These are phyloP conservation scores for Lasioglossum leucozonium DNA, from an alignment of 2,888 invertebrate genomes.

Conservation along the genomic window DNA sequence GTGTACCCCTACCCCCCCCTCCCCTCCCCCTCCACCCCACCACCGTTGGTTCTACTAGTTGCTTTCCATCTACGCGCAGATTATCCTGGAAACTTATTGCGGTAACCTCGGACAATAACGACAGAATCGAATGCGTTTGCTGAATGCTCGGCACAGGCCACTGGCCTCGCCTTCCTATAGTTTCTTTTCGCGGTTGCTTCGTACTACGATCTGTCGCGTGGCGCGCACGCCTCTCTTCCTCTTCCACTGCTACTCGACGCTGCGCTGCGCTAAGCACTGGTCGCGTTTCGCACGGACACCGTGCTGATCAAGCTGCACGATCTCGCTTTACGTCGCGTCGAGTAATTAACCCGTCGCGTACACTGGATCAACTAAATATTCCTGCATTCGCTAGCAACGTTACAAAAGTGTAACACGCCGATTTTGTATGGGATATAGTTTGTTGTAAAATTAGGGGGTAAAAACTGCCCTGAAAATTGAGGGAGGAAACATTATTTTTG, in stretches of 20 bases:
- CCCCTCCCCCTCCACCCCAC: too few relatives aligned
- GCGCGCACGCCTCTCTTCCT: neutral
- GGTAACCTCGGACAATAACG: slow-evolving; percentile 81
- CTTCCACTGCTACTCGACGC: neutral
- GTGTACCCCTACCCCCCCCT: slow-evolving; percentile 60
- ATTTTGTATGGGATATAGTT: too few relatives aligned
- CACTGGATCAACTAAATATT: neutral
- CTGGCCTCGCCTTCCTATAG: slow-evolving; percentile 52
- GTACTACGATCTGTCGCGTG: slow-evolving; percentile 44
- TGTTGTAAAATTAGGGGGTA: too few relatives aligned
- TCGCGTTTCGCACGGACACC: neutral
- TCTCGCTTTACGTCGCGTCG: neutral
- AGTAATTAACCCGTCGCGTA: neutral
- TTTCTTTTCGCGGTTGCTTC: neutral
- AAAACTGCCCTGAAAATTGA: too few relatives aligned
- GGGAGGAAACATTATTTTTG: too few relatives aligned
- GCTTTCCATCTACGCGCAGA: slow-evolving; percentile 76
- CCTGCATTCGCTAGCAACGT: too few relatives aligned
- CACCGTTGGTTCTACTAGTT: slow-evolving; percentile 55
- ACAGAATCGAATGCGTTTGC: slow-evolving; percentile 76
- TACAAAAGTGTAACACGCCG: too few relatives aligned
- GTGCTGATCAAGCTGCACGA: neutral
- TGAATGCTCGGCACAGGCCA: slow-evolving; percentile 49
- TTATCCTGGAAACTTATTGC: slow-evolving; percentile 82
- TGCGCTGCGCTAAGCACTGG: neutral